Base-by-base conservation (phyloP, 2,888 invertebrate genomes). In the Acleris laterana region DNA sequence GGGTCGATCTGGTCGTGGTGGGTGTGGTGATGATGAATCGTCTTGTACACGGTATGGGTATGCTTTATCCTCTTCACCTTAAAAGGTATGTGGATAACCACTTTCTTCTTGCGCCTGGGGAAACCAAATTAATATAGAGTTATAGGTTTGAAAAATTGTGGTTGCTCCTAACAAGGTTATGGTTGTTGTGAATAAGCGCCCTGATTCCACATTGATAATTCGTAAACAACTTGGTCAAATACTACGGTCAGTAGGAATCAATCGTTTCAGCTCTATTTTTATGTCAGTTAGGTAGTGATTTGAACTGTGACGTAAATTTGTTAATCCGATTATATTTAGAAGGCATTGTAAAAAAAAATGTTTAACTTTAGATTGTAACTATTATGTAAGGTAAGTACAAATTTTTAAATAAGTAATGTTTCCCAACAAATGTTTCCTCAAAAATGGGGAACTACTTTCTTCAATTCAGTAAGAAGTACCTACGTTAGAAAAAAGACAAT, bases 11-110 rank as follows among this genome's bases (percentile, higher is more conserved):
- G 81, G 3, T 89, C 90, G 69, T 84, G 89, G 65, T 89, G 84
- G 0, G 84, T 83, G 74, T 93, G 90, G 70, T 94, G 89, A 69
- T 94, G 94, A 55, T 95, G 94, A 48, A 96, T 89, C 0, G 95
- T 94, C 81, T 95, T 96, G 86, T 94, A 95, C n/a, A 96, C 93
- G 0, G 95, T 96, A 79, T 96, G 96, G 0, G 95, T 95, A 78
- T 96, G 96, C 74, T 95, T 95, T 70, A 95, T 93, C 74, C 94
- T 95, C 85, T 96, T 95, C 70, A 95, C 93, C 73, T 94, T 94
- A 77, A 94, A 94, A 0, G 96, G 96, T 19, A 96, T 94, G 77
- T 95, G 95, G 70, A 96, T 95, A 7, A 95, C 93, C 6, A 96
- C 95, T 75, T 95, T 94, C 73, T 95, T 95, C 66, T 93, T 93